Percentiles rank a stretch among this genome's conserved stretches.
Evolutionary conservation across 2,888 invertebrate genomes (phyloP).

Genomic region (Lasioglossum zephyrum): DNA sequence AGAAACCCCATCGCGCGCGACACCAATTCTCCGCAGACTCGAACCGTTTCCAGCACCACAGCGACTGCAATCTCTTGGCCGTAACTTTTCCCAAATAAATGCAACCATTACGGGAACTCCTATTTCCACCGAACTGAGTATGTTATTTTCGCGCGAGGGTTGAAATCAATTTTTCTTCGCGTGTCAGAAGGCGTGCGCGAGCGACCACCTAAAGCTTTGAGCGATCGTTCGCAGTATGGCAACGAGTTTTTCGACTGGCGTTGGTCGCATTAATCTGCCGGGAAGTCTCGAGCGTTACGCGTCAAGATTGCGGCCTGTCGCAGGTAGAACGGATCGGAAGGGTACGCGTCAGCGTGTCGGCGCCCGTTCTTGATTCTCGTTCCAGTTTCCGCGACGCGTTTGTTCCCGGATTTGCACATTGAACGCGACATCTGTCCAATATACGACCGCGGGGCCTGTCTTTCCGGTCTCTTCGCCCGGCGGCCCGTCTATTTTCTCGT

Average conservation of each 20-base stretch:
- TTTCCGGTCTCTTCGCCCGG: constrained; percentile 7
- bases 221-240: constrained; percentile 1
- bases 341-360: constrained; percentile 32
- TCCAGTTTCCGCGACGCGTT: constrained; percentile 56
- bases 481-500: constrained; percentile 36
- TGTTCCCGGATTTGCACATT: constrained; percentile 65
- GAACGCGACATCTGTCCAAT: constrained; percentile 72
- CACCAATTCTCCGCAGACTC: constrained; percentile 4
- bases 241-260: constrained; percentile 5
- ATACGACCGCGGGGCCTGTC: constrained; percentile 50
- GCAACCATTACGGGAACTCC: neutral
- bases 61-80: neutral
- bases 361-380: constrained; percentile 60
- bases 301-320: constrained; percentile 19
- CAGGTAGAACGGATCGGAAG: constrained; percentile 24
- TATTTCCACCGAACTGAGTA: neutral
- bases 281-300: neutral
- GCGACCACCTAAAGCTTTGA: neutral
- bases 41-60: neutral
- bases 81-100: constrained; percentile 5
- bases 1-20: neutral
- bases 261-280: constrained; percentile 5
- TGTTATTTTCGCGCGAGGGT: neutral
- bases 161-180: neutral
- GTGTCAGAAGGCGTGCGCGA: neutral